Evolutionary conservation across 2,113 vertebrate species (phyloP).

Genomic region (Trogon melanurus): DNA sequence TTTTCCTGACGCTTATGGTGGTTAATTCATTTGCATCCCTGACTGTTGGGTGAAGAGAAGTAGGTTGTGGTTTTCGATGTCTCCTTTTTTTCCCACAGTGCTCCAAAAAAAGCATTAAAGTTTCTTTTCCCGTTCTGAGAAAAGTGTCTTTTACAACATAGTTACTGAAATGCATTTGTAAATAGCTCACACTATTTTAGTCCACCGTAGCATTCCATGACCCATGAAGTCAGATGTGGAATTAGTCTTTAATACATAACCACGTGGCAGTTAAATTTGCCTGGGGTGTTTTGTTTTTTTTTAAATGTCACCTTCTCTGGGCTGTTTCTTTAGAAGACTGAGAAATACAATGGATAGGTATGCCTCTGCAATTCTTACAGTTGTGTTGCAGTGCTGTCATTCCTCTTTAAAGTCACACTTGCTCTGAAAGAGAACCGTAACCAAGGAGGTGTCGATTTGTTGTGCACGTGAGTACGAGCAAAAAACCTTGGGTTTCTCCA

Average conservation of each 20-base stretch:
- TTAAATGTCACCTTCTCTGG: neutral
- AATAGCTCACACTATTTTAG: neutral
- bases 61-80: neutral
- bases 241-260: conserved; percentile 24
- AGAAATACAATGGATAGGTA: rapidly evolving
- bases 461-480: neutral
- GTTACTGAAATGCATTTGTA: neutral
- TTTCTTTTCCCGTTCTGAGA: neutral
- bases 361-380: neutral
- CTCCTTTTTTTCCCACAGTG: neutral
- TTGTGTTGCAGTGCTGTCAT: neutral
- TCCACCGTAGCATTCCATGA: neutral
- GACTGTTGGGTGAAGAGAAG: neutral
- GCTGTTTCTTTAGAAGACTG: neutral
- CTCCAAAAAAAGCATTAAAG: neutral
- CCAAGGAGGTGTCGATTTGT: neutral
- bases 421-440: neutral
- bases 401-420: neutral
- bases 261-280: neutral
- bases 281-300: neutral
- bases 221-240: neutral
- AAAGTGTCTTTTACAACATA: neutral
- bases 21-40: neutral
- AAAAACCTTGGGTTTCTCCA: neutral
- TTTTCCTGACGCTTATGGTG: neutral